Conservation (phyloP, 2,888 invertebrate genomes). For the Ferdinandea cuprea region DNA sequence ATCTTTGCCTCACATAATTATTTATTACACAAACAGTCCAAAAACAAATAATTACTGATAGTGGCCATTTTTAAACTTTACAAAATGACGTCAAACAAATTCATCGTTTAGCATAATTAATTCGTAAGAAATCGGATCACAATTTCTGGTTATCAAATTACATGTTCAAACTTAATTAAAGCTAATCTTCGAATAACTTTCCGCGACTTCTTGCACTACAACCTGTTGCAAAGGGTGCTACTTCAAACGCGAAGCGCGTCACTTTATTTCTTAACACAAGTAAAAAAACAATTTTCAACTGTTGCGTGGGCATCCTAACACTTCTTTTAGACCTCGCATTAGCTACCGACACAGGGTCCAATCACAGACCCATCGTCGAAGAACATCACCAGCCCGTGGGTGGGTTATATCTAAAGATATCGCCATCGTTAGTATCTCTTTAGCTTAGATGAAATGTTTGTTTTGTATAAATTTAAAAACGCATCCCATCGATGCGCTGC, state of each 20-base stretch:
- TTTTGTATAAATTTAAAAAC: constrained; percentile 41
- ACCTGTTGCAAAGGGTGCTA: background rate
- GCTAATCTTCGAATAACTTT: background rate
- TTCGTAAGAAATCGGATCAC: too few relatives aligned
- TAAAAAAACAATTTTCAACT: constrained; percentile 23
- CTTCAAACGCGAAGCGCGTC: constrained; percentile 24
- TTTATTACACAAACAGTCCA: too few relatives aligned
- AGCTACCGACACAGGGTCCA: constrained; percentile 51
- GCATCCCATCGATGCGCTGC: constrained; percentile 3
- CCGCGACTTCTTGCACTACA: constrained; percentile 1
- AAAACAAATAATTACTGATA: too few relatives aligned
- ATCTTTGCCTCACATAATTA: too few relatives aligned
- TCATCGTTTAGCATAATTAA: too few relatives aligned
- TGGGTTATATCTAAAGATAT: constrained; percentile 27
- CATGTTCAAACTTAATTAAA: background rate
- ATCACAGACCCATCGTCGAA: constrained; percentile 6
- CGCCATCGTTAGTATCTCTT: constrained; percentile 42
- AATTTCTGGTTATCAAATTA: too few relatives aligned
- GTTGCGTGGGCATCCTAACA: constrained; percentile 43
- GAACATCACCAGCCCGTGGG: constrained; percentile 18
- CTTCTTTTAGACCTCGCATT: constrained; percentile 34
- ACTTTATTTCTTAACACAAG: constrained; percentile 21
- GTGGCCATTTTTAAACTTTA: too few relatives aligned
- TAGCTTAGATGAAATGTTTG: constrained; percentile 38
- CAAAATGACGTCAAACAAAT: too few relatives aligned